Percentiles rank a stretch among this genome's conserved stretches.
Evolutionary conservation across 2,113 vertebrate species (phyloP).

Genomic region (Lanius collurio): DNA sequence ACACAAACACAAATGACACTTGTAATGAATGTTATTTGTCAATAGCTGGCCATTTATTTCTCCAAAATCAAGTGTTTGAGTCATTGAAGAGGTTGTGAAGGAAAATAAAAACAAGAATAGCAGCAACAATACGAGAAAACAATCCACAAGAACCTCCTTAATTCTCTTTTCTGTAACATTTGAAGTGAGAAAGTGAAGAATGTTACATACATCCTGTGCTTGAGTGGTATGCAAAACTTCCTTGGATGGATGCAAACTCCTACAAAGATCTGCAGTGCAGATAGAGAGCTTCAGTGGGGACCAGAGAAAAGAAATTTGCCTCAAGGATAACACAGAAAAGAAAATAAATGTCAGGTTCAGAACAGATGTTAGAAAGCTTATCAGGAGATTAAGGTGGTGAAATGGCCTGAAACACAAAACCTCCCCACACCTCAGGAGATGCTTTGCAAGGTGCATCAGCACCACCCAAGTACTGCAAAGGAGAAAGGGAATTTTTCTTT

Average conservation of each 20-base stretch:
- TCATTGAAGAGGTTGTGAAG: not conserved
- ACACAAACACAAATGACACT: not conserved
- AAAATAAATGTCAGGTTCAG: slow-evolving; percentile 30
- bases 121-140: not conserved
- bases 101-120: not conserved
- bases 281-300: not conserved
- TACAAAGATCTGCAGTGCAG: not conserved
- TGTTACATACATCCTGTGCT: not conserved
- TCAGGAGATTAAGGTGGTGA: slow-evolving; percentile 33
- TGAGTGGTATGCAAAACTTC: not conserved
- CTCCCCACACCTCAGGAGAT: not conserved
- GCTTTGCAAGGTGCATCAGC: not conserved
- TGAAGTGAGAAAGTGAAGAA: not conserved
- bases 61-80: not conserved
- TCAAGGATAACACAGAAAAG: not conserved
- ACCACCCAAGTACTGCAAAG: not conserved
- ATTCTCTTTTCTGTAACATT: not conserved
- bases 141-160: not conserved
- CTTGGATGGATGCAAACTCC: not conserved
- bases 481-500: not conserved
- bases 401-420: slow-evolving; percentile 34
- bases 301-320: not conserved
- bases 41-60: not conserved
- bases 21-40: not conserved
- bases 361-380: slow-evolving; percentile 36